These are phyloP conservation scores for Diabrotica balteata DNA, from an alignment of 2,888 invertebrate genomes.

Conservation along the genomic window DNA sequence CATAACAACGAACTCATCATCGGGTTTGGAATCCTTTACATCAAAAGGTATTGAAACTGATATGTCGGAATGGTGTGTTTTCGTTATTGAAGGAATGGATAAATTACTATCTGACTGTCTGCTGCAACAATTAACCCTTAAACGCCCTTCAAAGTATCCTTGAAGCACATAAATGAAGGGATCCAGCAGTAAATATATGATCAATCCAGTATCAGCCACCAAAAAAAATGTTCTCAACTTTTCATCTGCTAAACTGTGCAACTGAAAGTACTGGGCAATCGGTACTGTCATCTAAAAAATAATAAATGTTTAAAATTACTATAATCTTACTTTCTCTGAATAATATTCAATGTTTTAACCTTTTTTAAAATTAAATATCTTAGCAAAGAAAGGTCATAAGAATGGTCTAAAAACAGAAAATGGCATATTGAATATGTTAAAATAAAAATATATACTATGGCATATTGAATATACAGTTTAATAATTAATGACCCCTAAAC, in stretches of 20 bases:
- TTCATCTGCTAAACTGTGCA: constrained; percentile 38
- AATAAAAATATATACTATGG: too few species aligned
- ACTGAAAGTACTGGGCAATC: constrained; percentile 62
- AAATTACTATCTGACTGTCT: constrained; percentile 42
- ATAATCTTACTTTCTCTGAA: too few species aligned
- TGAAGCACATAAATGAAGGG: constrained; percentile 84
- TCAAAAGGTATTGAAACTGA: constrained; percentile 14
- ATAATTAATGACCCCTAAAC: too few species aligned
- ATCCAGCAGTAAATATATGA: constrained; percentile 82
- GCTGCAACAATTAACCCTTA: constrained; percentile 42
- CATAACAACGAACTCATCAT: constrained; percentile 19
- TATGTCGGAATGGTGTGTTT: constrained; percentile 22
- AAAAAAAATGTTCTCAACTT: constrained; percentile 62
- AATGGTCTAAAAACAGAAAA: too few species aligned
- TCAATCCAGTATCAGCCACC: constrained; percentile 77
- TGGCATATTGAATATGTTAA: too few species aligned
- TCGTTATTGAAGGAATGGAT: constrained; percentile 30
- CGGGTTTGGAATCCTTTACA: constrained; percentile 10
- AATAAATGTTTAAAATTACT: constrained; percentile 2
- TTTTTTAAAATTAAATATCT: too few species aligned
- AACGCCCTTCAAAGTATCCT: constrained; percentile 61
- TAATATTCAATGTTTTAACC: too few species aligned
- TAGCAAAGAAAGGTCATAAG: too few species aligned
- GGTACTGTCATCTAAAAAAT: constrained; percentile 70
- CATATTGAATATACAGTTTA: too few species aligned